Conservation (phyloP, 2,113 vertebrate species). For the Bambusicola thoracicus region DNA sequence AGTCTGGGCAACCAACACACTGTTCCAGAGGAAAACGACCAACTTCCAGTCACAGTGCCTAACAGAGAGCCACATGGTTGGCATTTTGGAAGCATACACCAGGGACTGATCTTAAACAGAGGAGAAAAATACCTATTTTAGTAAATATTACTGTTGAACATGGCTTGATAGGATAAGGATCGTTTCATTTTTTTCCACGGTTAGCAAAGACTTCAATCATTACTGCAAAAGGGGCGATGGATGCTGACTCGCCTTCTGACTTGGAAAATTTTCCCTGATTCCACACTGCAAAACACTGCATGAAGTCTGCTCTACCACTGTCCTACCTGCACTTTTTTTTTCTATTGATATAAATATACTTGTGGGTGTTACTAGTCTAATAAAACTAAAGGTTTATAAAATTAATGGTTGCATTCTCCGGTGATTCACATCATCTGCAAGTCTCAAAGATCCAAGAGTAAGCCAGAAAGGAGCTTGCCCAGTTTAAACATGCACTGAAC, state of each 20-base stretch:
- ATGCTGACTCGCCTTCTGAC: not conserved
- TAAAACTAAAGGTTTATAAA: conserved; percentile 19
- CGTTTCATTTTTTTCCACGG: not conserved
- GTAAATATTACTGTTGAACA: not conserved
- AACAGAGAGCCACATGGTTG: not conserved
- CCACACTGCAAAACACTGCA: not conserved
- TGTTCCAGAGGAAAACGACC: not conserved
- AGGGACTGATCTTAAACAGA: not conserved
- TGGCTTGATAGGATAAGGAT: not conserved
- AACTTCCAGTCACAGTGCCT: not conserved
- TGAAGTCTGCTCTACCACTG: not conserved
- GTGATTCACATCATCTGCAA: conserved; percentile 29
- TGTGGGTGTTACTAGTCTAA: not conserved
- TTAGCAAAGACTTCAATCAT: not conserved
- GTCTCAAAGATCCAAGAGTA: not conserved
- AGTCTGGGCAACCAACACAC: not conserved
- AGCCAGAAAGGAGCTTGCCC: not conserved
- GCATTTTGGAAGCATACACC: not conserved
- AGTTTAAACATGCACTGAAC: not conserved
- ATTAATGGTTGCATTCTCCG: not conserved
- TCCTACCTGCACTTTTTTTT: not conserved
- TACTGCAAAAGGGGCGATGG: not conserved
- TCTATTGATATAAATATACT: not conserved
- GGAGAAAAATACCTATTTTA: not conserved
- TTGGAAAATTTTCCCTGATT: not conserved